phyloP scores from a whole-genome alignment of 2,888 invertebrate genomes.

The Heliconius sara region DNA sequence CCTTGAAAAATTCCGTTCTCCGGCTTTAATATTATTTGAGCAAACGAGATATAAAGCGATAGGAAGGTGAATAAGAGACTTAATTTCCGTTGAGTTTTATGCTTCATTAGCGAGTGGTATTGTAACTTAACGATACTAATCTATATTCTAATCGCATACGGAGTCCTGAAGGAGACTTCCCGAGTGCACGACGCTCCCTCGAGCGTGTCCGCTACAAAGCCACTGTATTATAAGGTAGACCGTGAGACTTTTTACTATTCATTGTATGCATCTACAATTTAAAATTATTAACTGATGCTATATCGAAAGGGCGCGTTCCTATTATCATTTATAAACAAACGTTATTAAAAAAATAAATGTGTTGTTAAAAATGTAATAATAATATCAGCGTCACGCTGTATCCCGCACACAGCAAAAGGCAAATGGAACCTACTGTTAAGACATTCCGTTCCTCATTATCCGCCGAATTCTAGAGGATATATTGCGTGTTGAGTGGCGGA shows the following conservation, averaged over 20 bases:
- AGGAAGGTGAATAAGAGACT: conserved; percentile 40
- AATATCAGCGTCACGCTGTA: neutral
- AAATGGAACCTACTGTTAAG: too few species aligned
- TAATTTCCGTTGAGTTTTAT: conserved; percentile 52
- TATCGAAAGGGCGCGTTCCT: conserved; percentile 30
- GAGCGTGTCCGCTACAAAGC: conserved; percentile 76
- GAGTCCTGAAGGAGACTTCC: conserved; percentile 71
- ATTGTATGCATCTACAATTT: conserved; percentile 59
- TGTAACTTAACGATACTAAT: conserved; percentile 70
- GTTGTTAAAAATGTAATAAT: neutral
- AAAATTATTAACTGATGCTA: conserved; percentile 46
- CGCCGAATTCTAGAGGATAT: too few species aligned
- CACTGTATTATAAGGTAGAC: conserved; percentile 71
- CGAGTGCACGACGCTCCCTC: conserved; percentile 62
- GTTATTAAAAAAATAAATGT: neutral
- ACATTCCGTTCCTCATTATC: too few species aligned
- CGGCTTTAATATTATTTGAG: conserved; percentile 7
- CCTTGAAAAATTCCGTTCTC: neutral
- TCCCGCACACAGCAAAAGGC: too few species aligned
- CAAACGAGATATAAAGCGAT: conserved; percentile 42
- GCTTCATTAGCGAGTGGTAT: conserved; percentile 67
- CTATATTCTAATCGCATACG: conserved; percentile 73
- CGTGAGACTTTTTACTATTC: conserved; percentile 69
- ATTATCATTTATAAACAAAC: conserved; percentile 3
- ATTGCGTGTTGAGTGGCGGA: too few species aligned